Conservation (phyloP, 2,797 vertebrate genomes). For the Cynodonichthys magdalenae region DNA sequence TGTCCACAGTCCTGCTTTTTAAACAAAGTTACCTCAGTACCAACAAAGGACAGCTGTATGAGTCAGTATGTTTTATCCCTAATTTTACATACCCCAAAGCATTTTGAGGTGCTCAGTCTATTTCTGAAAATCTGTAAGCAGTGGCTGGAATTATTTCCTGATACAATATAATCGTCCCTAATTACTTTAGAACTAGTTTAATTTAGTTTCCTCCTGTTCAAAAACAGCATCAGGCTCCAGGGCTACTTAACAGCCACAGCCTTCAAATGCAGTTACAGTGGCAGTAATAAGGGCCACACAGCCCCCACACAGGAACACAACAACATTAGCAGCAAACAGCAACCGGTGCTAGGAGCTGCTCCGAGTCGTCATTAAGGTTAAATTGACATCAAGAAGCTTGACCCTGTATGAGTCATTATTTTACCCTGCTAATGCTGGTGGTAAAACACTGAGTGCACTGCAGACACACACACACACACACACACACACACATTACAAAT, state of each 20-base stretch:
- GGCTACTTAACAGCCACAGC: slow-evolving; percentile 10
- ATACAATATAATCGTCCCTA: neutral
- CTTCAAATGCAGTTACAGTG: slow-evolving; percentile 15
- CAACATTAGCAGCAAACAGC: slow-evolving; percentile 35
- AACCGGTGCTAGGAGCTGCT: slow-evolving; percentile 25
- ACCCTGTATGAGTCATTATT: slow-evolving; percentile 65
- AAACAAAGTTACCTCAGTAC: neutral
- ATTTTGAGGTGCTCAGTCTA: neutral
- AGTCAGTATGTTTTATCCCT: neutral
- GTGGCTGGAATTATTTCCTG: neutral
- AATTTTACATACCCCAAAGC: neutral
- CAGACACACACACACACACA: slow-evolving; percentile 10
- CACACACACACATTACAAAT: slow-evolving; percentile 2
- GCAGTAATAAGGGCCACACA: slow-evolving; percentile 12
- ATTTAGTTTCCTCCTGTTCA: neutral
- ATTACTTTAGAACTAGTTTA: neutral
- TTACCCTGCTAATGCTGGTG: slow-evolving; percentile 38
- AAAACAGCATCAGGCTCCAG: neutral
- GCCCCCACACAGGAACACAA: slow-evolving; percentile 15
- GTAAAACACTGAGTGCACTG: slow-evolving; percentile 30
- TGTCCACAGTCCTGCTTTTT: neutral
- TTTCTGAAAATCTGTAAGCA: neutral
- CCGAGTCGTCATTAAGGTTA: slow-evolving; percentile 54
- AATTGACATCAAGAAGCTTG: slow-evolving; percentile 60
- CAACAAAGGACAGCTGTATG: neutral